Evolutionary conservation across 1,140 invertebrate genomes (phyloP), one percentile per base, ranked within the genome.

Genomic region (Pomacea maculata): DNA sequence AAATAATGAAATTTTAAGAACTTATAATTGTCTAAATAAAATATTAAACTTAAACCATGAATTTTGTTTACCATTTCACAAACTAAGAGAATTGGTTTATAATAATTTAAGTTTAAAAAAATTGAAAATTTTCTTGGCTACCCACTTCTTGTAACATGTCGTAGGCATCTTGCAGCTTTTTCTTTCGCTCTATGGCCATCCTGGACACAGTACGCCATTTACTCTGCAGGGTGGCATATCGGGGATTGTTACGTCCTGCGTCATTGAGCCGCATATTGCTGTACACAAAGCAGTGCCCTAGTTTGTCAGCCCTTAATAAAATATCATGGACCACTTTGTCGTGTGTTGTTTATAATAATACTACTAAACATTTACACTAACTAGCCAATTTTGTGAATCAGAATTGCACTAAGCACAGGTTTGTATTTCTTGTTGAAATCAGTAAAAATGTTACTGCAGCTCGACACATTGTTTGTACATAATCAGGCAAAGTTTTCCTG

Each of bases 151-250:
- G 94, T 84, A 99, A 93, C 89, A 98, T 97, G 88, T 96, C 95
- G 15, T 97, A 93, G 88, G 97, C 95, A 88, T 99, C 97, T 87
- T 98, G 96, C 54, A 99, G 94, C 80, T 96, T 93, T 81, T 97
- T 94, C 93, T 99, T 97, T 87, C 97, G 92, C 91, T 99, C 97
- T 95, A 97, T 98, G 70, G 97, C 96, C 86, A 99, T 94, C 91
- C 98, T 94, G 97, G 98, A 99, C 57, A 99, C 97, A 84, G 95
- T 95, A 83, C 97, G 94, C 98, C 98, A 99, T 91, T 96, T 96
- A 91, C 98, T 97, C 94, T 97, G 98, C 68, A 99, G 93, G 65
- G 96, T 94, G 64, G 80, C 75, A 34, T 97, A 97, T 82, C 95
- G 93, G 11, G 89, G 89, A 77, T 90, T 89, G 84, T 88, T 86